A percentile compares a stretch with the other conserved stretches of the same genome.
phyloP scores from a whole-genome alignment of 2,888 invertebrate genomes.

The Apotomis capreana region DNA sequence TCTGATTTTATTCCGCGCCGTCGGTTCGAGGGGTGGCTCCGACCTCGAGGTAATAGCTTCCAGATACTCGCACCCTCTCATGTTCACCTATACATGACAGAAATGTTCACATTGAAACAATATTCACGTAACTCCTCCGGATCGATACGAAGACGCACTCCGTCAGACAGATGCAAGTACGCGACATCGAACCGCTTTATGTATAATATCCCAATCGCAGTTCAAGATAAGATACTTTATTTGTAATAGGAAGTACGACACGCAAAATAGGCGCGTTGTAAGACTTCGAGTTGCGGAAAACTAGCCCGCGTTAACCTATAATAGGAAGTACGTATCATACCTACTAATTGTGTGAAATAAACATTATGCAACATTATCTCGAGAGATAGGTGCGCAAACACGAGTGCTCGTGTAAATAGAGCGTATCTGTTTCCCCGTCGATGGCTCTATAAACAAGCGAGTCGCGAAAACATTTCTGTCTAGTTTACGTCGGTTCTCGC shows the following conservation, averaged over 20 bases:
- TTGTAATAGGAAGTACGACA: too few relatives aligned
- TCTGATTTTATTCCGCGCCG: constrained; percentile 74
- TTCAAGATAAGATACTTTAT: constrained; percentile 55
- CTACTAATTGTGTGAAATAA: constrained; percentile 61
- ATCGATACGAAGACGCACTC: constrained; percentile 65
- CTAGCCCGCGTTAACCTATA: too few relatives aligned
- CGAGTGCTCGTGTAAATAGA: constrained; percentile 72
- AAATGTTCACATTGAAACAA: constrained; percentile 73
- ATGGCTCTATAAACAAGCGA: constrained; percentile 81
- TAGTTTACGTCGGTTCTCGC: constrained; percentile 72
- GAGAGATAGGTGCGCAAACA: constrained; percentile 74
- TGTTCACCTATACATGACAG: constrained; percentile 67
- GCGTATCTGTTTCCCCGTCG: constrained; percentile 77
- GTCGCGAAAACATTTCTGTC: constrained; percentile 79
- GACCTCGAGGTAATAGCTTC: constrained; percentile 69
- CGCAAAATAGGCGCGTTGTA: too few relatives aligned
- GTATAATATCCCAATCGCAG: constrained; percentile 45
- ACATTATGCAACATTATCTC: constrained; percentile 78
- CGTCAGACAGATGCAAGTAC: constrained; percentile 62
- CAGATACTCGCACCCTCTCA: constrained; percentile 65
- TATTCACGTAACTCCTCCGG: constrained; percentile 68
- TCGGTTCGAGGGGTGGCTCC: constrained; percentile 59
- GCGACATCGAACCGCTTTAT: constrained; percentile 56
- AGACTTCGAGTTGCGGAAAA: too few relatives aligned
- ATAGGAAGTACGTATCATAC: constrained; percentile 63